Base-by-base conservation (phyloP, 1,140 invertebrate species). In the Bombus terrestris region DNA sequence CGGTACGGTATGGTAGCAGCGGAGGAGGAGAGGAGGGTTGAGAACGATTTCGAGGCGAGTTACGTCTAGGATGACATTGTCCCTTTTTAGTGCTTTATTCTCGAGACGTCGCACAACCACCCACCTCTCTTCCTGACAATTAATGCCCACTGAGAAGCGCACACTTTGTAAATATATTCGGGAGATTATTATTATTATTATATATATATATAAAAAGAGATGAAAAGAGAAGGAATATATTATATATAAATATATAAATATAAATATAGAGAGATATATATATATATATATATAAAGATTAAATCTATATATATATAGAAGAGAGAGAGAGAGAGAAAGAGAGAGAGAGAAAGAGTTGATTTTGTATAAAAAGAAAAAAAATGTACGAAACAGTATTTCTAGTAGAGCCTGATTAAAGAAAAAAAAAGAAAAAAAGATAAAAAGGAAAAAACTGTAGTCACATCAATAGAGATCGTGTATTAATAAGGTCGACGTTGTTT, bases 81-180 rank as follows among this genome's bases (percentile, higher is more conserved):
- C 57, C 57, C 28, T 64, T n/a, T 62, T 78, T 76, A 86, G 78
- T 79, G 86, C 73, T 88, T 88, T 89, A 86, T 83, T 71, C 85
- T 53, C 22, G 71, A 83, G 35, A 73, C 57, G 41, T 74, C 76
- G 78, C 59, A 87, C 75, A 89, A 59, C 53, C 37, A 79, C 72
- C 81, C 85, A 82, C 74, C 37, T 83, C 68, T 75, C 75, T 62
- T 57, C 68, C 68, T 71, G 71, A 74, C 39, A 62, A 66, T 68
- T 59, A 37, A 79, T 43, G 41, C 77, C 74, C 66, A 83, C 15
- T 71, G 83, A 86, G 79, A 92, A 91, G 80, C 90, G 89, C 91
- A 91, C 90, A 91, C 35, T 76, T 76, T 91, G 91, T 92, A 92
- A 57, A 92, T 92, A 92, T 62, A 53, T 85, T 83, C 86, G 83